These are phyloP conservation scores for Phalacrocorax carbo DNA, from an alignment of 2,113 vertebrate genomes.

Conservation along the genomic window DNA sequence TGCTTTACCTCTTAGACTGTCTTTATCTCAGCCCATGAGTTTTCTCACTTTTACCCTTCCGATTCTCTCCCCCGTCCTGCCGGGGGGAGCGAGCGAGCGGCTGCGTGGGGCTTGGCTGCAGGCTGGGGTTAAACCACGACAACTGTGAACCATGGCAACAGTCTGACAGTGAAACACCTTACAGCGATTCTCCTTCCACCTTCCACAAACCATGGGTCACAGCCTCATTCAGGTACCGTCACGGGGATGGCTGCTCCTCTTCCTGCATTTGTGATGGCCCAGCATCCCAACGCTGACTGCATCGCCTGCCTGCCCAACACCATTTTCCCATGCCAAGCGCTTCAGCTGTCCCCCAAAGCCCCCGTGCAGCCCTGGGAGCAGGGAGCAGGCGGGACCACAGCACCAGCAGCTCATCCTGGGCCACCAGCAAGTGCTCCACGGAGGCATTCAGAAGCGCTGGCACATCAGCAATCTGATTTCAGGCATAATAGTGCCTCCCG, in stretches of 20 bases:
- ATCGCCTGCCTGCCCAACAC: no score
- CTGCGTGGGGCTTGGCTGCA: no score
- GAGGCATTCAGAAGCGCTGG: neutral
- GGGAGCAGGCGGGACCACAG: neutral
- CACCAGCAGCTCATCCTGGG: neutral
- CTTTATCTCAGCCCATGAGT: no score
- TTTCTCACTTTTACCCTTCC: no score
- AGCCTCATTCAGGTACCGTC: rapidly evolving
- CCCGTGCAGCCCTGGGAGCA: rapidly evolving
- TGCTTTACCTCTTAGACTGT: no score
- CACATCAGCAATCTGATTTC: neutral
- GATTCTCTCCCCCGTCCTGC: no score
- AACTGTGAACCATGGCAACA: rapidly evolving
- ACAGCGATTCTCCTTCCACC: neutral
- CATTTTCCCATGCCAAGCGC: rapidly evolving
- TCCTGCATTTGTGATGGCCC: rapidly evolving
- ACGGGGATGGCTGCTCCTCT: rapidly evolving
- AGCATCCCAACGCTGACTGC: rapidly evolving
- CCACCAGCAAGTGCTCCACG: neutral
- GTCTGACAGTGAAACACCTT: neutral
- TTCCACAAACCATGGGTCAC: rapidly evolving
- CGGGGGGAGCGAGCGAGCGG: no score
- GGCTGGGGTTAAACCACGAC: no score
- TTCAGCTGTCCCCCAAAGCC: neutral
- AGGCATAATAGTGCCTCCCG: neutral